phyloP scores from a whole-genome alignment of 2,113 vertebrate genomes.

The Rhipidura dahli region DNA sequence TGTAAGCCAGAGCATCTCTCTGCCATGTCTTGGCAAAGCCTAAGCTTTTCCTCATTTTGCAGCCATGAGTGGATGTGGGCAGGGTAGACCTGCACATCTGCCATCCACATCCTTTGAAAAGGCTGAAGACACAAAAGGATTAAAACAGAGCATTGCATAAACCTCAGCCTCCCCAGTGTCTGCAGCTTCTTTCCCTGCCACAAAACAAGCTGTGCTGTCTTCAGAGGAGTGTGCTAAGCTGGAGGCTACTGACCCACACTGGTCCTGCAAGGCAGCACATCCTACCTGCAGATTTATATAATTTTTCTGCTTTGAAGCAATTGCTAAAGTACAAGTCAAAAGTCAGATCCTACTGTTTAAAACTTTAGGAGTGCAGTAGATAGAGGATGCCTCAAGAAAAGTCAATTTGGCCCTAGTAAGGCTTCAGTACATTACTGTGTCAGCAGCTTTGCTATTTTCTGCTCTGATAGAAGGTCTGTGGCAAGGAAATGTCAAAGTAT shows the following conservation, averaged over 20 bases:
- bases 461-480: background rate
- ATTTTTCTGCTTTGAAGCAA: background rate
- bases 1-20: background rate
- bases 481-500: background rate
- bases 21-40: background rate
- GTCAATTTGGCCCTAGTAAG: background rate
- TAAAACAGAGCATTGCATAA: background rate
- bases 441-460: background rate
- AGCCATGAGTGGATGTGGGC: background rate
- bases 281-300: background rate
- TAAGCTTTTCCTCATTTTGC: background rate
- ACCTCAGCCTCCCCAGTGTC: background rate
- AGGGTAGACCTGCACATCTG: background rate
- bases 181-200: background rate
- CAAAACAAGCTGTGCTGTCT: background rate
- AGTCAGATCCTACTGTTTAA: background rate
- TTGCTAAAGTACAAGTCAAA: background rate
- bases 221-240: background rate
- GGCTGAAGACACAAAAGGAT: background rate
- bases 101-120: background rate
- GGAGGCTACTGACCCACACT: background rate
- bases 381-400: background rate
- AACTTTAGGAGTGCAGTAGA: background rate
- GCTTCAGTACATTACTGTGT: background rate
- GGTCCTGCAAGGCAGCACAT: background rate